phyloP scores from a whole-genome alignment of 1,140 invertebrate genomes.

The Euglossa dilemma region DNA sequence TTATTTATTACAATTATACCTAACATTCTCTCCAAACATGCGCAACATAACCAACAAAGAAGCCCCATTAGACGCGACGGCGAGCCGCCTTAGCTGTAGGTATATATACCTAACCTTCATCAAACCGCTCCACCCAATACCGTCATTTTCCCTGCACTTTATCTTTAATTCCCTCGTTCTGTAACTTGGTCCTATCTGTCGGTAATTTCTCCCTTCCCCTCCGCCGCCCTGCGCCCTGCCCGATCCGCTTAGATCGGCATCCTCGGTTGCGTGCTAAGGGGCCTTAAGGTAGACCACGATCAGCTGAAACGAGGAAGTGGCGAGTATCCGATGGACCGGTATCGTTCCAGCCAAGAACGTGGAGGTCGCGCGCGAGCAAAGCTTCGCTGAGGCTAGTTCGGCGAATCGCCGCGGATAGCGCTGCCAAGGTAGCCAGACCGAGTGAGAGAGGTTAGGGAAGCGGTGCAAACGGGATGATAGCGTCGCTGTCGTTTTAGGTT shows the following conservation, averaged over 20 bases:
- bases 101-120: not conserved
- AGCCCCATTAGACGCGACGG: not conserved
- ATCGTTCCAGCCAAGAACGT: conserved; percentile 61
- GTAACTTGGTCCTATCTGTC: not conserved
- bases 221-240: not conserved
- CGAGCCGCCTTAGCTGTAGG: too few species aligned
- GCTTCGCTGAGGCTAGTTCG: conserved; percentile 27
- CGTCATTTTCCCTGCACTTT: not conserved
- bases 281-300: conserved; percentile 41
- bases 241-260: conserved; percentile 41
- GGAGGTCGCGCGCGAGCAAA: conserved; percentile 56
- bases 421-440: not conserved
- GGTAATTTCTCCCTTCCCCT: not conserved
- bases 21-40: not conserved
- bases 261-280: conserved; percentile 49
- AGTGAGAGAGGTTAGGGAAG: not conserved
- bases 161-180: not conserved
- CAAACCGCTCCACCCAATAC: not conserved
- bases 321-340: conserved; percentile 59
- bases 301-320: conserved; percentile 61
- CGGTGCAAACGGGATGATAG: conserved; percentile 23
- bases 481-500: not conserved
- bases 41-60: not conserved
- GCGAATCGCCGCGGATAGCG: not conserved
- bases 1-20: not conserved